Evolutionary conservation across 2,113 vertebrate species (phyloP).

Genomic region (Thinocorus orbignyianus): DNA sequence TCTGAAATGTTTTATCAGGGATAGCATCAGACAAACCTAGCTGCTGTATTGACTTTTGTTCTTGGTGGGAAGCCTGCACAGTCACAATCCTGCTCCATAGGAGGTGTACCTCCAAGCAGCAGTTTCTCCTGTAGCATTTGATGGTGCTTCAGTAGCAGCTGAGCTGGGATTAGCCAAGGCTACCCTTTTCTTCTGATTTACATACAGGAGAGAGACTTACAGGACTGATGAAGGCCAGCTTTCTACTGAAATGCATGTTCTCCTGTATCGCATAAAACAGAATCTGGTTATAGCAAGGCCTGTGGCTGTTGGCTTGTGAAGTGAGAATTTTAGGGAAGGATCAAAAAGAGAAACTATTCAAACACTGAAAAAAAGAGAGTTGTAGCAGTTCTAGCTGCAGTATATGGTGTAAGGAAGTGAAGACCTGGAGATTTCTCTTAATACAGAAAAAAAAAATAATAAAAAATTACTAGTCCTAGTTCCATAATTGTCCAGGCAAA

Average conservation of each 20-base stretch:
- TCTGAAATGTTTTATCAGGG: background rate
- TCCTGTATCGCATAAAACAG: background rate
- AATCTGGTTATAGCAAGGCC: background rate
- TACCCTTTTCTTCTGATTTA: background rate
- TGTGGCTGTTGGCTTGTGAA: background rate
- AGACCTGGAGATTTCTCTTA: background rate
- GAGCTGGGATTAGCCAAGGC: background rate
- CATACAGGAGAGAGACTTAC: background rate
- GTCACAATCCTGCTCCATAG: background rate
- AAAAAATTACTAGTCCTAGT: background rate
- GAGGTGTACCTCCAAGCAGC: background rate
- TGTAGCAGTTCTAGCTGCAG: background rate
- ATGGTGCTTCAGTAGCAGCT: background rate
- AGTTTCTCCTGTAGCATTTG: background rate
- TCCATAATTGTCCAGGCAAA: background rate
- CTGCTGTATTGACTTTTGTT: background rate
- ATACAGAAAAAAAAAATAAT: background rate
- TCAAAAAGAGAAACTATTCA: background rate
- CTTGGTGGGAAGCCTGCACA: background rate
- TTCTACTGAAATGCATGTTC: background rate
- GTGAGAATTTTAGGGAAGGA: background rate
- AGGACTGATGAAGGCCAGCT: background rate
- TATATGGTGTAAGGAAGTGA: background rate
- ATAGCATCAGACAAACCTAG: background rate
- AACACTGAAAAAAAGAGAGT: background rate